Percentiles rank a stretch among this genome's conserved stretches.
Conservation (phyloP, 2,113 vertebrate species). For the Centropus bengalensis region DNA sequence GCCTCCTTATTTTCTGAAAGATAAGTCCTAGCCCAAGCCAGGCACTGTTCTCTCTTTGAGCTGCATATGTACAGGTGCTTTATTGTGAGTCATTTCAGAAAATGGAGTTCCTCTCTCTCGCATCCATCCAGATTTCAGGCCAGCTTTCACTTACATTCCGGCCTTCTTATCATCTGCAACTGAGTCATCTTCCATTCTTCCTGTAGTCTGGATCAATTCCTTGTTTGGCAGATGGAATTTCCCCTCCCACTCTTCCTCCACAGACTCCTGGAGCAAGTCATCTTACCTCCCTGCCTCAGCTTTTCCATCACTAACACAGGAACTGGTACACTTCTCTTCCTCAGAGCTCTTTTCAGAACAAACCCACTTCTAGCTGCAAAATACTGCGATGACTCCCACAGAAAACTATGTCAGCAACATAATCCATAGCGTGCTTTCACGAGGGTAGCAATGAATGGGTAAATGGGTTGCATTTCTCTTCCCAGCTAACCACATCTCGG, state of each 20-base stretch:
- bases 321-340: neutral
- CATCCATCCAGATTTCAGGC: neutral
- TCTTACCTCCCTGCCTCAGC: neutral
- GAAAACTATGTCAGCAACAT: neutral
- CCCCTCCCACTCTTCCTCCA: constrained; percentile 35
- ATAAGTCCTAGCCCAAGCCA: neutral
- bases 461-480: neutral
- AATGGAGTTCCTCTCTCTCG: neutral
- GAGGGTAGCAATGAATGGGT: neutral
- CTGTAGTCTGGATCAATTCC: constrained; percentile 19
- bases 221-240: constrained; percentile 45
- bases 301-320: neutral
- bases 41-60: neutral
- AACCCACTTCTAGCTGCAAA: neutral
- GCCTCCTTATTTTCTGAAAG: neutral
- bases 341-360: neutral
- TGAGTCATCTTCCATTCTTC: constrained; percentile 28
- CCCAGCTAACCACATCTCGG: neutral
- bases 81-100: neutral
- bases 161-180: constrained; percentile 4
- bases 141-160: constrained; percentile 31
- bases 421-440: neutral
- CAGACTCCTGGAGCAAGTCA: neutral
- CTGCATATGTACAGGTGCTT: neutral
- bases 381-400: neutral